These are phyloP conservation scores for Zeuzera pyrina DNA, from an alignment of 2,888 invertebrate species.

Conservation along the genomic window DNA sequence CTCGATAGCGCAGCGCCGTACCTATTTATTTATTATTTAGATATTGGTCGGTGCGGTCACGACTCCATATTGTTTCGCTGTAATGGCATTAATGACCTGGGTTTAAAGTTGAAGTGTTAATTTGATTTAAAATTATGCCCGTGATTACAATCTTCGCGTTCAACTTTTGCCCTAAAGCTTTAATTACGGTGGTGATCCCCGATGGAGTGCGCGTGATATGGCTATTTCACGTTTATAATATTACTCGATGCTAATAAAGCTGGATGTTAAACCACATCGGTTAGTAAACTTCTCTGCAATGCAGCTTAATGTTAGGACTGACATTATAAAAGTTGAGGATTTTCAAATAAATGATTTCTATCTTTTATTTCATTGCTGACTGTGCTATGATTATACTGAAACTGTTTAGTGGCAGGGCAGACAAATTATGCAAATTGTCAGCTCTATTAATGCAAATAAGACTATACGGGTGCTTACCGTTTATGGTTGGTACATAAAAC, in stretches of 20 bases:
- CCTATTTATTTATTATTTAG: conserved; percentile 73
- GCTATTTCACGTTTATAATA: conserved; percentile 26
- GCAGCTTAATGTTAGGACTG: conserved; percentile 37
- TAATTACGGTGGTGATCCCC: conserved; percentile 56
- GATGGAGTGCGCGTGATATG: conserved; percentile 48
- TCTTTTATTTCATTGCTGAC: conserved; percentile 30
- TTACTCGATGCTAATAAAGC: conserved; percentile 29
- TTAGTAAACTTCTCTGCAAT: conserved; percentile 33
- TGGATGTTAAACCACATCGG: conserved; percentile 27
- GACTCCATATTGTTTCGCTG: conserved; percentile 68
- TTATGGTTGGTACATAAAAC: too few species aligned
- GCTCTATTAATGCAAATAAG: conserved; percentile 22
- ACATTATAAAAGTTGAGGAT: conserved; percentile 39
- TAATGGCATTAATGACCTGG: conserved; percentile 70
- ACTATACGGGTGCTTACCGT: too few species aligned
- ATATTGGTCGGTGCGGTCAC: conserved; percentile 65
- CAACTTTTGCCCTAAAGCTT: conserved; percentile 63
- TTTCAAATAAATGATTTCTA: conserved; percentile 34
- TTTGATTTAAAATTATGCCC: conserved; percentile 71
- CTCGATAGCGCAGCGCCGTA: conserved; percentile 49
- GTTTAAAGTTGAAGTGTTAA: conserved; percentile 73
- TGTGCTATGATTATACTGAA: conserved; percentile 27
- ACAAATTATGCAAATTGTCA: conserved; percentile 39
- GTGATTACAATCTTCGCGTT: conserved; percentile 63
- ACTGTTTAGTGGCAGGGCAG: conserved; percentile 27